Evolutionary conservation across 2,113 vertebrate genomes (phyloP).

Genomic region (Seriola aureovittata): DNA sequence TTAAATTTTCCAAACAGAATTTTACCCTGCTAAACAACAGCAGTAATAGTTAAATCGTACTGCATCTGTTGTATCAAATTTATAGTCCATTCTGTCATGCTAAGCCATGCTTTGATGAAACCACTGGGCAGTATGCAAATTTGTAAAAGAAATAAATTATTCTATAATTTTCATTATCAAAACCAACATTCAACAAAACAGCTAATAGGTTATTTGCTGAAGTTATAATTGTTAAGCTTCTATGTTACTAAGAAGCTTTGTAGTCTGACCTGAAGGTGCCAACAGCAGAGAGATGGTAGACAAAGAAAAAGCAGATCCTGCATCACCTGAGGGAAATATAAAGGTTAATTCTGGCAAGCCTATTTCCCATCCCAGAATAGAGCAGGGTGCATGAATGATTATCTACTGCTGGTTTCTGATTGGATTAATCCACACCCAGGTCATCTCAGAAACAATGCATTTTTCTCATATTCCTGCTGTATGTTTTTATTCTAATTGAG

Average conservation of each 20-base stretch:
- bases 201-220: constrained; percentile 5
- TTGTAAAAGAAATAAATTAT: neutral
- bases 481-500: constrained; percentile 63
- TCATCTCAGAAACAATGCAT: constrained; percentile 44
- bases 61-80: constrained; percentile 15
- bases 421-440: constrained; percentile 52
- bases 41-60: constrained; percentile 7
- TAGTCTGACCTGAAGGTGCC: constrained; percentile 42
- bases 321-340: constrained; percentile 71
- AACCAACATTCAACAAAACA: neutral
- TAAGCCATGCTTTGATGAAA: constrained; percentile 2
- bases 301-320: constrained; percentile 51
- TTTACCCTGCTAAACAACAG: neutral
- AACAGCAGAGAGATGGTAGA: constrained; percentile 18
- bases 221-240: constrained; percentile 4
- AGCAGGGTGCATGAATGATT: constrained; percentile 61
- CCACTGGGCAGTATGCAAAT: neutral
- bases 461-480: constrained; percentile 28
- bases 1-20: constrained; percentile 24
- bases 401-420: constrained; percentile 52
- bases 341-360: constrained; percentile 67
- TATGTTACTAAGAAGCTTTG: constrained; percentile 26
- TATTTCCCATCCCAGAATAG: constrained; percentile 70
- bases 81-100: neutral
- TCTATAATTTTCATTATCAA: neutral